Percentiles rank a stretch among this genome's conserved stretches.
Conservation (phyloP, 2,113 vertebrate genomes). For the Gila orcuttii region DNA sequence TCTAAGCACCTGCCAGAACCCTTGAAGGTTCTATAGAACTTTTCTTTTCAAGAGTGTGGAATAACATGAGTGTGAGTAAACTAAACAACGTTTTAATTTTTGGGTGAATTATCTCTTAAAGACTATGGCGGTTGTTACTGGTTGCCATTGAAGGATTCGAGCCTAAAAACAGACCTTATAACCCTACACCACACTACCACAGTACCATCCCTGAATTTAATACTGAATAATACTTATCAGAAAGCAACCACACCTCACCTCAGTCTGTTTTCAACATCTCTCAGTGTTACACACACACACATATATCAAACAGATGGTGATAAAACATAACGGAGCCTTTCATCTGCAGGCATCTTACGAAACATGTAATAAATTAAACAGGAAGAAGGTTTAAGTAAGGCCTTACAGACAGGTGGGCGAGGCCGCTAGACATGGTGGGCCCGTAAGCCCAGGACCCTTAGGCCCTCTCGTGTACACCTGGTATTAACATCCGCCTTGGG, state of each 20-base stretch:
- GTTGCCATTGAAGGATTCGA: not conserved
- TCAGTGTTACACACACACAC: not conserved
- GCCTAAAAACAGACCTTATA: not conserved
- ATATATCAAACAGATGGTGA: conserved; percentile 15
- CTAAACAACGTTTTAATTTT: not conserved
- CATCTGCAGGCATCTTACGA: conserved; percentile 16
- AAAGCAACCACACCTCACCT: not conserved
- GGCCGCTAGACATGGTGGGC: conserved; percentile 27
- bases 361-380: conserved; percentile 47
- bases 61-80: not conserved
- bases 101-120: not conserved
- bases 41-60: too few species aligned
- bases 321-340: conserved; percentile 23
- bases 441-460: conserved; percentile 3
- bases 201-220: not conserved
- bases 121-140: not conserved
- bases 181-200: not conserved
- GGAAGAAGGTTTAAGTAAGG: conserved; percentile 32
- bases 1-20: too few species aligned
- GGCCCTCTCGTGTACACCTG: conserved; percentile 23
- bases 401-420: conserved; percentile 12
- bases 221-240: conserved; percentile 2
- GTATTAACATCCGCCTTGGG: conserved; percentile 8
- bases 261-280: not conserved
- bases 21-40: too few species aligned